phyloP scores from a whole-genome alignment of 2,113 vertebrate genomes.

The Heterotilapia buettikoferi region DNA sequence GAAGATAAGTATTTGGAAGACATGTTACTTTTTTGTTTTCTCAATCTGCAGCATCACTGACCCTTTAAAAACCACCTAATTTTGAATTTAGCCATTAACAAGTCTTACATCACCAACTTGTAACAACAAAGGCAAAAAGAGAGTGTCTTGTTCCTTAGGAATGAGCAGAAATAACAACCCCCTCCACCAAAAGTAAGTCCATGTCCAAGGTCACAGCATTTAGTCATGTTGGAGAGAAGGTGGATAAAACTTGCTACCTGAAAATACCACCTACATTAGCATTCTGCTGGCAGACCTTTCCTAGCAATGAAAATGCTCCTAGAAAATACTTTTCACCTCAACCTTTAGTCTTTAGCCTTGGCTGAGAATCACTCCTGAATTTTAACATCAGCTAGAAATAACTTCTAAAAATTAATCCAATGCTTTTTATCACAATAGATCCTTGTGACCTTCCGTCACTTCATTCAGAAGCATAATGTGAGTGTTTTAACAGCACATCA shows the following conservation, averaged over 20 bases:
- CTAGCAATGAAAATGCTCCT: background rate
- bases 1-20: background rate
- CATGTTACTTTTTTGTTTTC: background rate
- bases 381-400: background rate
- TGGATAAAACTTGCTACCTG: background rate
- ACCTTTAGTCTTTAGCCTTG: background rate
- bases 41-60: background rate
- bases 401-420: background rate
- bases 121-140: background rate
- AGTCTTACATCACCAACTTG: background rate
- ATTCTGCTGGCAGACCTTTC: background rate
- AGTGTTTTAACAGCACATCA: background rate
- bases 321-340: slow-evolving; percentile 1
- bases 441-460: background rate
- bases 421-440: background rate
- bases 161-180: background rate
- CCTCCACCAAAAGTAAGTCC: background rate
- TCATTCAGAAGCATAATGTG: background rate
- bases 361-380: background rate
- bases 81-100: background rate
- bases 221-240: background rate
- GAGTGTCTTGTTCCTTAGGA: background rate
- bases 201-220: slow-evolving; percentile 5
- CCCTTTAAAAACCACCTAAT: background rate
- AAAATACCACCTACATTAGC: background rate